Percentiles rank a stretch among this genome's conserved stretches.
phyloP scores from a whole-genome alignment of 2,888 invertebrate genomes.

The Metellina segmentata region DNA sequence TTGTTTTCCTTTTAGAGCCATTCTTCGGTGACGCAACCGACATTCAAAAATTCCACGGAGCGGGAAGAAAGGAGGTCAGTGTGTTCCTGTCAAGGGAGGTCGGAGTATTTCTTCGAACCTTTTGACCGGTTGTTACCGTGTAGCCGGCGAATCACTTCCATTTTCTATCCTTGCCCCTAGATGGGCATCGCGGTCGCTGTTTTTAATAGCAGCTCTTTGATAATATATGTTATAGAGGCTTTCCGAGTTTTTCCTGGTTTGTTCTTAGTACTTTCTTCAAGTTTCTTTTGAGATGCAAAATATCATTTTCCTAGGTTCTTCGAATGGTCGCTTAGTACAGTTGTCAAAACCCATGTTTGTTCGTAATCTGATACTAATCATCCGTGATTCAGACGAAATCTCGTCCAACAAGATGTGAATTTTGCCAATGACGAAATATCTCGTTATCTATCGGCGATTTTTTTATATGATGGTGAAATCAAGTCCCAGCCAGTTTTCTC shows the following conservation, averaged over 20 bases:
- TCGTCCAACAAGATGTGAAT: no score
- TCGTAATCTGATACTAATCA: no score
- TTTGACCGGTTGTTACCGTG: no score
- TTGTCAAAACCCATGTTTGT: not conserved
- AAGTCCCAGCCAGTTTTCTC: no score
- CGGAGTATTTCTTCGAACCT: not conserved
- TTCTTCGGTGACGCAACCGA: not conserved
- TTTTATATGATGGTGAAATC: no score
- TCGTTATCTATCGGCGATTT: no score
- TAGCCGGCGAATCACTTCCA: not conserved
- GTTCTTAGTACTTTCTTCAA: not conserved
- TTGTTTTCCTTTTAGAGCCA: not conserved
- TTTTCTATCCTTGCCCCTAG: not conserved
- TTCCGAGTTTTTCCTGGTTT: not conserved
- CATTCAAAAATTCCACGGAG: not conserved
- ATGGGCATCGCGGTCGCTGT: slow-evolving; percentile 4
- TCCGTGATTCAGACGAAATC: no score
- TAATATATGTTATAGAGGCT: not conserved
- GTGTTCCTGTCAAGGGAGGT: not conserved
- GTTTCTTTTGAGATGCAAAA: not conserved
- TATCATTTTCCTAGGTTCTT: not conserved
- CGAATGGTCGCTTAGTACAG: not conserved
- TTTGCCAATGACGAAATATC: no score
- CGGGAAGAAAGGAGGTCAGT: not conserved
- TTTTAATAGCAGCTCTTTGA: not conserved